Percentiles rank a stretch among this genome's conserved stretches.
phyloP scores from a whole-genome alignment of 2,113 vertebrate genomes.

The Apaloderma vittatum region DNA sequence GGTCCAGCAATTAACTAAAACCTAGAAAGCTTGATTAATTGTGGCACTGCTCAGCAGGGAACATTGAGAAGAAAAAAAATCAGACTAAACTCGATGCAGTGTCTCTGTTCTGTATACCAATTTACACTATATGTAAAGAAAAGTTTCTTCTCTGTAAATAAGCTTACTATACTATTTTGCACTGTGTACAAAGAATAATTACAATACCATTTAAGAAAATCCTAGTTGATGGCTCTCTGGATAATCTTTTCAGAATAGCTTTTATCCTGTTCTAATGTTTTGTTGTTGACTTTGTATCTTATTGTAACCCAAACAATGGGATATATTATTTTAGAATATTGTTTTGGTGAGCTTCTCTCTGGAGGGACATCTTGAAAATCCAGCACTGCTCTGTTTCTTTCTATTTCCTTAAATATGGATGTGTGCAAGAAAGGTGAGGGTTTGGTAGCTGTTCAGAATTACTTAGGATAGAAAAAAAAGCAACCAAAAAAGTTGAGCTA shows the following conservation, averaged over 20 bases:
- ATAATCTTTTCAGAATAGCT: constrained; percentile 59
- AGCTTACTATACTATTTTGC: constrained; percentile 37
- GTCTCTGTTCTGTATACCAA: constrained; percentile 57
- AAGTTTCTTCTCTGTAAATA: constrained; percentile 64
- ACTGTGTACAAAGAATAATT: constrained; percentile 36
- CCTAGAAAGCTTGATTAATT: constrained; percentile 86
- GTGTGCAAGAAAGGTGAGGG: background rate
- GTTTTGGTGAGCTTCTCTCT: constrained; percentile 53
- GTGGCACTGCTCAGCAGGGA: constrained; percentile 80
- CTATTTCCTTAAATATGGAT: background rate
- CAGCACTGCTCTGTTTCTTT: constrained; percentile 27
- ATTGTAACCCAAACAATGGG: constrained; percentile 55
- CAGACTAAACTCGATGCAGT: constrained; percentile 58
- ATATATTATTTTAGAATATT: constrained; percentile 45
- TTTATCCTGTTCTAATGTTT: constrained; percentile 51
- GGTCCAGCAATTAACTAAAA: constrained; percentile 85
- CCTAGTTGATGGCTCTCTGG: constrained; percentile 49
- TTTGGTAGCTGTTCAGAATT: constrained; percentile 10
- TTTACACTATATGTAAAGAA: constrained; percentile 61
- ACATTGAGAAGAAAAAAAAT: constrained; percentile 39
- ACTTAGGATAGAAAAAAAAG: background rate
- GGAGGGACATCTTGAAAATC: constrained; percentile 29
- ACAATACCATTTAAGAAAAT: constrained; percentile 44
- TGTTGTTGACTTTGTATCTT: constrained; percentile 65
- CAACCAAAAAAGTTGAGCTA: background rate